Evolutionary conservation across 2,888 invertebrate genomes (phyloP).

Genomic region (Vesta saturnalis): DNA sequence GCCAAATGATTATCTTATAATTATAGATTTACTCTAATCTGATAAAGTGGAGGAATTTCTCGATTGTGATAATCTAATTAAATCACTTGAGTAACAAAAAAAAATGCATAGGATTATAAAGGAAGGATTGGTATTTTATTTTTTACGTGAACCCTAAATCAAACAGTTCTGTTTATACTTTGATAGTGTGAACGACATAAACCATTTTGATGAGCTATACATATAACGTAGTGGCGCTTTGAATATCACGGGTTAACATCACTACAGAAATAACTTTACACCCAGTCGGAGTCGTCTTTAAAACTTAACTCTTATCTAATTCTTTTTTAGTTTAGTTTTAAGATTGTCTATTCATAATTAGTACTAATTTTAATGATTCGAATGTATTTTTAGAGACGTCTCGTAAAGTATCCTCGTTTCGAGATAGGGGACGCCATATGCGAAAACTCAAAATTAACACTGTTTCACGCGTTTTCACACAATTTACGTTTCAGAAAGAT

Average conservation of each 20-base stretch:
- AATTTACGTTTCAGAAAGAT: too few species aligned
- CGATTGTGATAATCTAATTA: too few species aligned
- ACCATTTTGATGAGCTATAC: slow-evolving; percentile 38
- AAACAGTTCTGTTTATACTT: slow-evolving; percentile 34
- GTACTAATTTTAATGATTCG: not conserved
- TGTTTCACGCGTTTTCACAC: too few species aligned
- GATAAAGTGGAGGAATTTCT: not conserved
- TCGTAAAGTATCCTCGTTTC: not conserved
- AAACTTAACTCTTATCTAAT: slow-evolving; percentile 20
- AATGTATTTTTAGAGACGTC: too few species aligned
- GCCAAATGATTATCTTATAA: too few species aligned
- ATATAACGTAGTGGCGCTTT: slow-evolving; percentile 36
- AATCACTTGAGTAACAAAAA: too few species aligned
- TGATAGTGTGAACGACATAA: slow-evolving; percentile 38
- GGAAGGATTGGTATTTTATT: slow-evolving; percentile 24
- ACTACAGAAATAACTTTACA: slow-evolving; percentile 35
- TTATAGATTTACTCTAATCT: too few species aligned
- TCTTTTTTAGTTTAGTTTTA: slow-evolving; percentile 14
- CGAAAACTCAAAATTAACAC: not conserved
- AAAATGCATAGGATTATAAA: not conserved
- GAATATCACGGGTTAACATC: slow-evolving; percentile 27
- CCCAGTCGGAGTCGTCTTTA: not conserved
- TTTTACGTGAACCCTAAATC: slow-evolving; percentile 32
- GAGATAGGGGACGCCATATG: not conserved
- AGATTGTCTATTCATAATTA: not conserved